phyloP scores from a whole-genome alignment of 2,113 vertebrate species.

The Rhabdomys dilectus region DNA sequence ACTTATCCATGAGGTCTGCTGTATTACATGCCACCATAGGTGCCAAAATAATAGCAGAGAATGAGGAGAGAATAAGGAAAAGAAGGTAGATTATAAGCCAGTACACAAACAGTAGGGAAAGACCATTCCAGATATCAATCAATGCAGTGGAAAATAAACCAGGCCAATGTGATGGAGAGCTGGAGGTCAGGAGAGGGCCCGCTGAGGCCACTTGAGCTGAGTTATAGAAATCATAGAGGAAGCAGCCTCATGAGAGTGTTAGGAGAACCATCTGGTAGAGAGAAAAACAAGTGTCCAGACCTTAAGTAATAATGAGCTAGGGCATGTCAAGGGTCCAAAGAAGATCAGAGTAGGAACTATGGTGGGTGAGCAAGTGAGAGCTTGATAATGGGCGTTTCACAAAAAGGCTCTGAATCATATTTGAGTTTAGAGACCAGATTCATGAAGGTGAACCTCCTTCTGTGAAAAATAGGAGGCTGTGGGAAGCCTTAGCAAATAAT shows the following conservation, averaged over 20 bases:
- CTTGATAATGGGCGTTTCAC: neutral
- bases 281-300: neutral
- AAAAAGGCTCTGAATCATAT: neutral
- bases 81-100: neutral
- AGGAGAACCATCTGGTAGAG: neutral
- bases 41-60: neutral
- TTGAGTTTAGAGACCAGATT: neutral
- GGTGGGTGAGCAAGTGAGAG: neutral
- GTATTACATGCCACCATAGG: neutral
- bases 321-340: constrained; percentile 22
- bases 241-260: neutral
- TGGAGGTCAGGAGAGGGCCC: neutral
- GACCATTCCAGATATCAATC: neutral
- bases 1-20: neutral
- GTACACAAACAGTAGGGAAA: neutral
- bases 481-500: neutral
- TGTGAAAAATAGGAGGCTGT: neutral
- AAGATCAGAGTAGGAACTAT: neutral
- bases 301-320: neutral
- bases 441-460: neutral
- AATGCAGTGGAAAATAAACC: neutral
- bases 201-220: neutral
- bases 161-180: neutral
- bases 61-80: neutral
- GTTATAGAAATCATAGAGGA: neutral